These are phyloP conservation scores for Strigamia maritima DNA, from an alignment of 2,888 invertebrate species.

Conservation along the genomic window DNA sequence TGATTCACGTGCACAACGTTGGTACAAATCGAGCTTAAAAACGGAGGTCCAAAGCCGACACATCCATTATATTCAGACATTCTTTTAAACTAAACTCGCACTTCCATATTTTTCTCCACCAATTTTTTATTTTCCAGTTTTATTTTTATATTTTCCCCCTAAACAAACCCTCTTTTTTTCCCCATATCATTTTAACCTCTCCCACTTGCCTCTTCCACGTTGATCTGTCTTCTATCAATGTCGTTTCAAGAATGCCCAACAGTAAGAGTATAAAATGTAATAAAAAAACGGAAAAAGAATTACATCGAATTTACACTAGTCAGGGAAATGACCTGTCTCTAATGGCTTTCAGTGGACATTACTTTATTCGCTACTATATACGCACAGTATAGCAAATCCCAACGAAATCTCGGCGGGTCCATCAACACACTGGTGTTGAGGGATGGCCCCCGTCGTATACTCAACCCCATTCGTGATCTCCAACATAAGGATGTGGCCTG, in stretches of 20 bases:
- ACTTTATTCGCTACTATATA: neutral
- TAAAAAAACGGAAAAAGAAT: neutral
- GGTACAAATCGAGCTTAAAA: slow-evolving; percentile 32
- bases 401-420: slow-evolving; percentile 19
- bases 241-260: slow-evolving; percentile 8
- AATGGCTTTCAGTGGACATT: neutral
- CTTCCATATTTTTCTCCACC: neutral
- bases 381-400: slow-evolving; percentile 6
- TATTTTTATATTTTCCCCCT: neutral
- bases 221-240: slow-evolving; percentile 17
- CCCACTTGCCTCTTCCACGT: neutral
- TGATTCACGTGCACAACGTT: slow-evolving; percentile 19
- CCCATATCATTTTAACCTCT: slow-evolving; percentile 28
- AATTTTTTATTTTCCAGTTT: neutral
- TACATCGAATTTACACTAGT: slow-evolving; percentile 12
- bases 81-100: slow-evolving; percentile 15
- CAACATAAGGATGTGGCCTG: slow-evolving; percentile 15
- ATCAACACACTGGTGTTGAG: slow-evolving; percentile 12
- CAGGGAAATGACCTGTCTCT: slow-evolving; percentile 7
- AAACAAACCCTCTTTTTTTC: neutral
- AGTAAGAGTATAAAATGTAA: neutral
- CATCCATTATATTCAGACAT: slow-evolving; percentile 25
- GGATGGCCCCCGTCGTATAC: slow-evolving; percentile 27
- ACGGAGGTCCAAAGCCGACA: slow-evolving; percentile 31
- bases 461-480: slow-evolving; percentile 13